Evolutionary conservation across 2,113 vertebrate species (phyloP).

Genomic region (Nyctereutes procyonoides): DNA sequence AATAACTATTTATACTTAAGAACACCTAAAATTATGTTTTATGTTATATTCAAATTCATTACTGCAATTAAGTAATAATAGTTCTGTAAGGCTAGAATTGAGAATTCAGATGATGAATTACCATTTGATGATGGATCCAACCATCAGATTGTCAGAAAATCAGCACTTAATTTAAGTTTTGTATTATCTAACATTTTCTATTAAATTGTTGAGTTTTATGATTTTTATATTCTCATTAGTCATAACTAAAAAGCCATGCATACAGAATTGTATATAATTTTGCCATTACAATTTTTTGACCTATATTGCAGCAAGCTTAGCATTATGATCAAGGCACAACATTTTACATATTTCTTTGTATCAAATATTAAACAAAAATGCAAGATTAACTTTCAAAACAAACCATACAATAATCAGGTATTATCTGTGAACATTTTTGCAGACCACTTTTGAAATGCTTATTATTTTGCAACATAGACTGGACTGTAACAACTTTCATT

Average conservation of each 20-base stretch:
- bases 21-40: conserved; percentile 61
- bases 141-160: conserved; percentile 60
- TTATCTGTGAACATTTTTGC: conserved; percentile 54
- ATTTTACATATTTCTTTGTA: conserved; percentile 76
- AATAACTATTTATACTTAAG: conserved; percentile 69
- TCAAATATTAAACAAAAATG: conserved; percentile 77
- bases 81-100: conserved; percentile 53
- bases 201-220: conserved; percentile 47
- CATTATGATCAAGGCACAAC: conserved; percentile 70
- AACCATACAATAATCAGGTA: conserved; percentile 66
- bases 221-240: conserved; percentile 64
- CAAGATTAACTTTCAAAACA: conserved; percentile 75
- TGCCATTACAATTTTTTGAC: conserved; percentile 53
- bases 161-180: conserved; percentile 51
- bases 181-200: conserved; percentile 62
- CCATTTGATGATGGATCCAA: conserved; percentile 64
- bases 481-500: conserved; percentile 53
- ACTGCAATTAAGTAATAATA: conserved; percentile 55
- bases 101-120: conserved; percentile 62
- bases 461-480: conserved; percentile 62
- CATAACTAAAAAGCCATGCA: conserved; percentile 67
- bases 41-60: conserved; percentile 59
- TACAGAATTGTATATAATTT: conserved; percentile 61
- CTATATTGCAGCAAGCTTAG: conserved; percentile 72
- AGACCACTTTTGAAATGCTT: conserved; percentile 79